Evolutionary conservation across 2,888 invertebrate genomes (phyloP), one percentile per base, ranked within the genome.

Genomic region (Pristionchus japonicus): DNA sequence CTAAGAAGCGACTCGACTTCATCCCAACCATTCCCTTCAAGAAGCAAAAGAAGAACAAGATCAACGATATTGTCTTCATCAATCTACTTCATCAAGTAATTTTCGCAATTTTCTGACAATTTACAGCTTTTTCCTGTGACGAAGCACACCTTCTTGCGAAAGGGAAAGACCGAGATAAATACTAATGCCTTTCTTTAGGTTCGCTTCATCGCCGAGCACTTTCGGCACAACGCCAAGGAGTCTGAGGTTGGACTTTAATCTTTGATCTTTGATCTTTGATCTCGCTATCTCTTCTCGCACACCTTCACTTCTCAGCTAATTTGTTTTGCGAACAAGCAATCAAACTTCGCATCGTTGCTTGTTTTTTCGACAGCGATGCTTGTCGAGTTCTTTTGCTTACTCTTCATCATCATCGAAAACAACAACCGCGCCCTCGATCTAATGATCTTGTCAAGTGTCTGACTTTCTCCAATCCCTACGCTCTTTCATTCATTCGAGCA

Each of bases 141-240:
- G n/a, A n/a, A n/a, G n/a, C n/a, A n/a, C n/a, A n/a, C n/a, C n/a
- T n/a, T n/a, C n/a, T n/a, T n/a, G n/a, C n/a, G n/a, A n/a, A n/a
- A n/a, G n/a, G n/a, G n/a, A n/a, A n/a, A n/a, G n/a, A n/a, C n/a
- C n/a, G n/a, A n/a, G n/a, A n/a, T n/a, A n/a, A n/a, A n/a, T n/a
- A n/a, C n/a, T n/a, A n/a, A n/a, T n/a, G n/a, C n/a, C n/a, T n/a
- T n/a, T n/a, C 52, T 52, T 83, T 1, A 86, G 77, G 93, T 94
- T 15, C 89, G 92, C 4, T 93, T 94, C 88, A 94, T 94, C 74
- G 94, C 94, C 17, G 93, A 94, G 49, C 93, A 94, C 82, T 94
- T 94, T 87, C 89, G 92, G 13, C 92, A 93, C 64, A 92, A 93
- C 86, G 93, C 94, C 82, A 89, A 91, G 49, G 94, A 94, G 88